Percentiles rank a stretch among this genome's conserved stretches.
Conservation (phyloP, 2,888 invertebrate species). For the Ischnura elegans region DNA sequence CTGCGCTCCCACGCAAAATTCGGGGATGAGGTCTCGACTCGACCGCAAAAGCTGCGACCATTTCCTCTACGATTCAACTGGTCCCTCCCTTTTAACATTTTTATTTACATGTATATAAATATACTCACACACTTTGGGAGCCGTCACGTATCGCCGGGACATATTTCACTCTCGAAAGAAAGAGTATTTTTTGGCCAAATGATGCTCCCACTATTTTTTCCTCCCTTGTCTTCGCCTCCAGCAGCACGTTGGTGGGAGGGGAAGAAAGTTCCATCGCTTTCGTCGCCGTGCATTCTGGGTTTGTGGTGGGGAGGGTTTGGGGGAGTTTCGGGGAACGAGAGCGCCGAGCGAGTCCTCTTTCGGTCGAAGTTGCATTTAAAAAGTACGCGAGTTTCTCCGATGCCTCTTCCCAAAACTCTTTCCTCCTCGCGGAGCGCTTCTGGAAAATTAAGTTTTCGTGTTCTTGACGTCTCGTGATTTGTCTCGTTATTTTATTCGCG, state of each 20-base stretch:
- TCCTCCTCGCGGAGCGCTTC: not conserved
- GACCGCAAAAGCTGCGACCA: not conserved
- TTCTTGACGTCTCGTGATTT: not conserved
- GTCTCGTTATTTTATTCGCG: not conserved
- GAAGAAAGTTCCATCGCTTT: no score
- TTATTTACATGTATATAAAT: no score
- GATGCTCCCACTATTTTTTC: not conserved
- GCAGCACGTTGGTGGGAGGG: no score
- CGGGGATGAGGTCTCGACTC: not conserved
- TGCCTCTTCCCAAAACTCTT: not conserved
- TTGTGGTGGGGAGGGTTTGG: not conserved
- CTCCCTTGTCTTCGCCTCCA: not conserved
- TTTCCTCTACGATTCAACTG: conserved; percentile 2
- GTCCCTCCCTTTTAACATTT: not conserved
- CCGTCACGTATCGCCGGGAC: not conserved
- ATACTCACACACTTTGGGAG: not conserved
- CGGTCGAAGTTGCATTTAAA: not conserved
- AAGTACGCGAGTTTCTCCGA: not conserved
- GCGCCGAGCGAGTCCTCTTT: not conserved
- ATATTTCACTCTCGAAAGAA: not conserved
- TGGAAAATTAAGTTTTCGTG: not conserved
- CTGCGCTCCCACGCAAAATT: not conserved
- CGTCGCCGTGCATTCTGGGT: no score
- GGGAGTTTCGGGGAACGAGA: not conserved
- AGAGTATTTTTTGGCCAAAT: conserved; percentile 6